Conservation (phyloP, 1,140 invertebrate species). For the Varroa destructor region DNA sequence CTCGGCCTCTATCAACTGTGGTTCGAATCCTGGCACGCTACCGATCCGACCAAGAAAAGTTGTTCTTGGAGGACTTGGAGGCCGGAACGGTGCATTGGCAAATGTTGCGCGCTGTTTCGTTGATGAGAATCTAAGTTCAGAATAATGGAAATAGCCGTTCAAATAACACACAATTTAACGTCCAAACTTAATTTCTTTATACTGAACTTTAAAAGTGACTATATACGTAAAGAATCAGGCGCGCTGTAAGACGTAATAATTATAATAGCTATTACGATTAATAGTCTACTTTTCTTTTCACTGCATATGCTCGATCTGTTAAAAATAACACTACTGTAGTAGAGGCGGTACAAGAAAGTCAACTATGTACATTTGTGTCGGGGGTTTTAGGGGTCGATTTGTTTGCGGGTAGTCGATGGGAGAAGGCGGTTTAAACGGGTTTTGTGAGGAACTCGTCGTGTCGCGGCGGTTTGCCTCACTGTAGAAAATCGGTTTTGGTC, state of each 20-base stretch:
- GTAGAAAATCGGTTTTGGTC: constrained; percentile 25
- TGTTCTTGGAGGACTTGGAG: neutral
- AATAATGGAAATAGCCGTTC: neutral
- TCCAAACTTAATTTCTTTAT: too few species aligned
- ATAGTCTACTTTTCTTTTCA: too few species aligned
- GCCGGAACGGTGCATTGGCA: constrained; percentile 15
- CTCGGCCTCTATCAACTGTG: constrained; percentile 12
- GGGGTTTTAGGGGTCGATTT: neutral
- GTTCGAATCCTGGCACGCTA: constrained; percentile 5
- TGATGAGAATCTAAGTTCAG: constrained; percentile 2
- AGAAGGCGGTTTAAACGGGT: constrained; percentile 7
- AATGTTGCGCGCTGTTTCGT: constrained; percentile 20
- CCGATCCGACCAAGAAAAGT: neutral
- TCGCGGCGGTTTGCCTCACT: constrained; percentile 21
- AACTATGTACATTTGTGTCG: constrained; percentile 4
- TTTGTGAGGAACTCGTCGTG: constrained; percentile 11
- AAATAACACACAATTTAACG: too few species aligned
- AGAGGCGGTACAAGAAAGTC: too few species aligned
- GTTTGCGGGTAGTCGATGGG: constrained; percentile 1
- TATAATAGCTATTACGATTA: too few species aligned
- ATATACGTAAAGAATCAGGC: too few species aligned
- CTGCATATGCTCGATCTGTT: too few species aligned
- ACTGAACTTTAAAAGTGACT: too few species aligned
- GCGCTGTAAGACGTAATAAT: too few species aligned
- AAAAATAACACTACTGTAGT: too few species aligned